phyloP scores from a whole-genome alignment of 2,113 vertebrate genomes.

The Emydocephalus ijimae region DNA sequence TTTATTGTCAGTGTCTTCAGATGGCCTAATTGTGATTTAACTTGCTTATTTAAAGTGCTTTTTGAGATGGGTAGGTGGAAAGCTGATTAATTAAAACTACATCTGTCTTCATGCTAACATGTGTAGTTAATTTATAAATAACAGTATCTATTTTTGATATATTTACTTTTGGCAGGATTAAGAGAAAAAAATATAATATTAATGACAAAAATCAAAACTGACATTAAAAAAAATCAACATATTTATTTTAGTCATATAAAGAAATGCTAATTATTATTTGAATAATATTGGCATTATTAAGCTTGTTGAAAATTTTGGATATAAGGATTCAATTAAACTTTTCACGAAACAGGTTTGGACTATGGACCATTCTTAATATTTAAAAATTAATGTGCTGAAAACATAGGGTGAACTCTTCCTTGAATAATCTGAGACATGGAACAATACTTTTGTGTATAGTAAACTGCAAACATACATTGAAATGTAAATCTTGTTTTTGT shows the following conservation, averaged over 20 bases:
- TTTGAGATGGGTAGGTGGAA: constrained; percentile 38
- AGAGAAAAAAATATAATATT: constrained; percentile 13
- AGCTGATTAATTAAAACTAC: constrained; percentile 49
- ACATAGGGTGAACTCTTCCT: neutral
- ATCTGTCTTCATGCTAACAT: constrained; percentile 32
- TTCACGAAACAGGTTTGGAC: neutral
- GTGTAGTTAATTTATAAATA: constrained; percentile 37
- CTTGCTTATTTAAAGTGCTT: constrained; percentile 36
- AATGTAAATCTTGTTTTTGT: neutral
- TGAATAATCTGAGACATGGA: neutral
- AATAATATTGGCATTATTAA: neutral
- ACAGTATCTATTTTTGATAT: constrained; percentile 40
- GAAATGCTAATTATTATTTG: constrained; percentile 17
- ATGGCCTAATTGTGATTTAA: constrained; percentile 57
- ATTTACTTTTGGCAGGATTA: constrained; percentile 41
- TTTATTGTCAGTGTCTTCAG: constrained; percentile 53
- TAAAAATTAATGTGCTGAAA: neutral
- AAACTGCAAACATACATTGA: neutral
- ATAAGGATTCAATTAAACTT: neutral
- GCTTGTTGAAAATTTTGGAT: neutral
- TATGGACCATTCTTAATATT: neutral
- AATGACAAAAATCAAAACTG: constrained; percentile 44
- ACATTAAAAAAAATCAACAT: neutral
- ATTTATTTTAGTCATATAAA: neutral
- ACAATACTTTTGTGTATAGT: neutral